Percentiles rank a stretch among this genome's conserved stretches.
phyloP scores from a whole-genome alignment of 2,888 invertebrate species.

The Cheilosia grossa region DNA sequence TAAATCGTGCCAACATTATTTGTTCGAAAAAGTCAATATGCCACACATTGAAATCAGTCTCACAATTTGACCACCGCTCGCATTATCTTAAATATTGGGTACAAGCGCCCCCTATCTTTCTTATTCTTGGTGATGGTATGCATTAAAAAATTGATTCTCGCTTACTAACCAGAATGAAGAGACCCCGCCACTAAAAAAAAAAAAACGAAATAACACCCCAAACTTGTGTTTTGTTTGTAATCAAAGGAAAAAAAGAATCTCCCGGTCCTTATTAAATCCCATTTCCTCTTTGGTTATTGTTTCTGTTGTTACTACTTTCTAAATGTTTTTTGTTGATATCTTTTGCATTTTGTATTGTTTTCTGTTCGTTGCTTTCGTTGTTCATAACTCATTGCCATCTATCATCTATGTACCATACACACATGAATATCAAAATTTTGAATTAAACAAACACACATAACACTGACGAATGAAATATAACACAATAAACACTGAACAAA shows the following conservation, averaged over 20 bases:
- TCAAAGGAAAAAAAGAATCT: neutral
- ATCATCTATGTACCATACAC: slow-evolving; percentile 38
- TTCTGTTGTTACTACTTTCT: neutral
- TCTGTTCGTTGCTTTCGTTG: slow-evolving; percentile 57
- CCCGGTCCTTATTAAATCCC: neutral
- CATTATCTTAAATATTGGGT: neutral
- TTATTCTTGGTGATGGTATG: slow-evolving; percentile 46
- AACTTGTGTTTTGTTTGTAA: neutral
- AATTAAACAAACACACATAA: slow-evolving; percentile 27
- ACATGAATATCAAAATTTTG: slow-evolving; percentile 56
- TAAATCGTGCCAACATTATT: too few relatives aligned
- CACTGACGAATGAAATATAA: slow-evolving; percentile 29
- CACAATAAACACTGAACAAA: slow-evolving; percentile 29
- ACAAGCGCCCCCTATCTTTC: neutral
- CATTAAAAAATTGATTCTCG: slow-evolving; percentile 22
- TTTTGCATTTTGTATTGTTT: slow-evolving; percentile 33
- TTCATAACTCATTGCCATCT: slow-evolving; percentile 63
- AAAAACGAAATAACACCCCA: neutral
- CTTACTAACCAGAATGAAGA: slow-evolving; percentile 31
- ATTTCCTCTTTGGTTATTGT: slow-evolving; percentile 15
- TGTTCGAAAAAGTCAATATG: neutral
- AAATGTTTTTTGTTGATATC: slow-evolving; percentile 43
- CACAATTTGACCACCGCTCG: slow-evolving; percentile 14
- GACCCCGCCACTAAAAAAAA: neutral
- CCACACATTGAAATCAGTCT: slow-evolving; percentile 23